Base-by-base conservation (phyloP, 2,797 vertebrate species). In the Scleropages formosus region DNA sequence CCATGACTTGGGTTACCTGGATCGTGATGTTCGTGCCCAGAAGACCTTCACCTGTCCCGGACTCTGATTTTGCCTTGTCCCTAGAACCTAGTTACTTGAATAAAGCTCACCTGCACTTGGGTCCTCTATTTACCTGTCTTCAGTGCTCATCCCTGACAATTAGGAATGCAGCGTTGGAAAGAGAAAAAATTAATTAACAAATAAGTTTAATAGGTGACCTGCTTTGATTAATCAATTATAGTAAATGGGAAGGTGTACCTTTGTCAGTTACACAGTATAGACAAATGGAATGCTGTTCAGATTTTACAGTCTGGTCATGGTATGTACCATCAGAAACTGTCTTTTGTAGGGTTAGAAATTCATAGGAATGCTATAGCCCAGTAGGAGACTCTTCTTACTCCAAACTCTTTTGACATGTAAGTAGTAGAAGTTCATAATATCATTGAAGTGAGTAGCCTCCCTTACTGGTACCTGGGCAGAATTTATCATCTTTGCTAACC, bases 381-480 rank as follows among this genome's bases (percentile, higher is more conserved):
- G 31, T 69, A 71, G 20, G 24, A 69, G 69, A 71, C 69, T 31
- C 18, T n/a, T 71, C 58, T 71, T 71, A 11, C 49, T 51, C 18
- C 16, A 12, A 58, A 71, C 49, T 60, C 22, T 60, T 72, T 70
- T 46, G 26, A 22, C 56, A 72, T 49, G 59, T 62, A 53, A 76
- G 59, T 67, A 69, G 53, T 60, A 47, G 49, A 62, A 49, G 24
- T 62, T 69, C 51, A 69, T 71, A 22, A 53, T 63, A 70, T 71
- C 75, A 63, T 81, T 79, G 81, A 86, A 87, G 85, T 84, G 84
- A 86, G 77, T 67, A 79, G 78, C 84, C 84, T 80, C 78, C 82
- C 81, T 75, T 77, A 85, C 84, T 84, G 82, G 85, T 86, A 91
- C 90, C 90, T 90, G 88, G 87, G 84, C 86, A 88, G 85, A 81